phyloP scores from a whole-genome alignment of 2,797 vertebrate species.

The Poecilia velifera region DNA sequence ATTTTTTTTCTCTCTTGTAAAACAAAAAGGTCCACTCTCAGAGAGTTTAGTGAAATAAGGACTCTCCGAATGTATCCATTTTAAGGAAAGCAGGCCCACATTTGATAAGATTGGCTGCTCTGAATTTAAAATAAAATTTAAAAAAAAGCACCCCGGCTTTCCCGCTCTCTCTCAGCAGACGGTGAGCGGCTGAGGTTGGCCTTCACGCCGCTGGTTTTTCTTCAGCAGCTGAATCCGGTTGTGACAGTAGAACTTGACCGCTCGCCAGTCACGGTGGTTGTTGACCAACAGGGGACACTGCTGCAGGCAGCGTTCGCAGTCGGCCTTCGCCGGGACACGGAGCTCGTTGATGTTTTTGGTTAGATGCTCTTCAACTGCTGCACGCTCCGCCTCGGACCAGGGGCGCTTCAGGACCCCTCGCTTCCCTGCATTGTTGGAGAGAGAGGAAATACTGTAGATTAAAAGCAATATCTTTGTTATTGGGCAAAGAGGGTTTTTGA shows the following conservation, averaged over 20 bases:
- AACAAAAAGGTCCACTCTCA: slow-evolving; percentile 17
- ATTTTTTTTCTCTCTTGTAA: slow-evolving; percentile 12
- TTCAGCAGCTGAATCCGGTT: slow-evolving; percentile 87
- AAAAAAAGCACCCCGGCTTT: not conserved
- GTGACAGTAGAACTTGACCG: slow-evolving; percentile 87
- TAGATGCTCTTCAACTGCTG: slow-evolving; percentile 84
- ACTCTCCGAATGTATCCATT: slow-evolving; percentile 47
- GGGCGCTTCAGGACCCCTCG: slow-evolving; percentile 85
- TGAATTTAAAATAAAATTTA: not conserved
- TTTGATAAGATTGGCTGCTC: slow-evolving; percentile 49
- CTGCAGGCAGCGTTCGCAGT: slow-evolving; percentile 85
- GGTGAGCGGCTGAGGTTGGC: slow-evolving; percentile 63
- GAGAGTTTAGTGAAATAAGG: slow-evolving; percentile 34
- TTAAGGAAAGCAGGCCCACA: slow-evolving; percentile 51
- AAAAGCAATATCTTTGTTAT: no score
- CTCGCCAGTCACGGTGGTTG: slow-evolving; percentile 85
- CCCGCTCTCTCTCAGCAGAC: slow-evolving; percentile 70
- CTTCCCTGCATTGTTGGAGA: slow-evolving; percentile 70
- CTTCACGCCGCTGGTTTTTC: slow-evolving; percentile 81
- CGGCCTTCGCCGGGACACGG: slow-evolving; percentile 83
- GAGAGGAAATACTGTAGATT: not conserved
- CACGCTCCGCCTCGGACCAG: slow-evolving; percentile 83
- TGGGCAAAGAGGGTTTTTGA: no score
- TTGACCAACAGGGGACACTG: slow-evolving; percentile 84
- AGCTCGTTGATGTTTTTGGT: slow-evolving; percentile 83